Conservation (phyloP, 2,888 invertebrate species). For the Aphrophora alni region DNA sequence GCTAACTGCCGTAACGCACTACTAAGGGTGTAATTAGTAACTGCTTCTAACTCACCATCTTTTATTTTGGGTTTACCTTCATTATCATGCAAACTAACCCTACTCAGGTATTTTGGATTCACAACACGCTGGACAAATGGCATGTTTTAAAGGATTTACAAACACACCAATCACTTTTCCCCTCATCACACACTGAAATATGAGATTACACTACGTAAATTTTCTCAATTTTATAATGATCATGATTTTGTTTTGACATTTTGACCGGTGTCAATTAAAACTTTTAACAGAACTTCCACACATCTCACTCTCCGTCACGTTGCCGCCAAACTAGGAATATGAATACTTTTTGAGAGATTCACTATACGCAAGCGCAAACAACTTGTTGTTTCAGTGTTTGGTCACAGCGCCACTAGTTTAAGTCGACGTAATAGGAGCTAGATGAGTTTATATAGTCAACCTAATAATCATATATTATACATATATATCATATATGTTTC, state of each 20-base stretch:
- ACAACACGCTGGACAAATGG: slow-evolving; percentile 87
- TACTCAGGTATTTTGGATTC: slow-evolving; percentile 81
- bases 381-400: neutral
- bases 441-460: no score
- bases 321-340: neutral
- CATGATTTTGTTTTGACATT: slow-evolving; percentile 49
- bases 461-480: no score
- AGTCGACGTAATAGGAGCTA: no score
- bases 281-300: neutral
- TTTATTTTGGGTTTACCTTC: slow-evolving; percentile 66
- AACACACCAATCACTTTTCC: slow-evolving; percentile 23
- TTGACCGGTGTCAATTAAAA: neutral
- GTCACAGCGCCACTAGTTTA: neutral
- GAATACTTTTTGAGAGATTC: neutral
- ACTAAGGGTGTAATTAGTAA: slow-evolving; percentile 85
- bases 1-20: slow-evolving; percentile 86
- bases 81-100: slow-evolving; percentile 67
- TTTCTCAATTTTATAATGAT: neutral
- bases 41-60: slow-evolving; percentile 83
- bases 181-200: slow-evolving; percentile 26
- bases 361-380: neutral
- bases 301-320: neutral
- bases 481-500: no score
- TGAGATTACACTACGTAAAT: neutral
- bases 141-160: slow-evolving; percentile 61